These are phyloP conservation scores for Synergus itoensis DNA, from an alignment of 2,888 invertebrate genomes.

Conservation along the genomic window DNA sequence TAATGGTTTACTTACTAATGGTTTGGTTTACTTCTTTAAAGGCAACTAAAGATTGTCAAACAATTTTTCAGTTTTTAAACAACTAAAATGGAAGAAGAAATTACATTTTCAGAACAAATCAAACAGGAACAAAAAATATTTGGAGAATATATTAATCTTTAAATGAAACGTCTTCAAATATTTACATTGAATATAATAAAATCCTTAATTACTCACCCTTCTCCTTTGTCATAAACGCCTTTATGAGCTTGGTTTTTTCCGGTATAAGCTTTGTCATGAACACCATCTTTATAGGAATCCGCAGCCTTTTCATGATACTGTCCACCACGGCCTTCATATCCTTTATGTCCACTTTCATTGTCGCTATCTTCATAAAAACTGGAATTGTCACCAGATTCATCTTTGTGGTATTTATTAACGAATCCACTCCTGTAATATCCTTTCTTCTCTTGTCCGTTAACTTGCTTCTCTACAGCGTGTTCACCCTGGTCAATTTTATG, in stretches of 20 bases:
- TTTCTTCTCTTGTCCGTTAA: slow-evolving; percentile 80
- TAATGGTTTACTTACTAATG: too few relatives aligned
- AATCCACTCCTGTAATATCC: slow-evolving; percentile 86
- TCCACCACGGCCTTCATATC: slow-evolving; percentile 71
- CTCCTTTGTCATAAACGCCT: slow-evolving; percentile 57
- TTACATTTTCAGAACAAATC: too few relatives aligned
- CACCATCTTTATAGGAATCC: slow-evolving; percentile 59
- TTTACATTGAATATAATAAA: not conserved
- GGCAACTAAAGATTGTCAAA: too few relatives aligned
- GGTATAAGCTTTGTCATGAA: slow-evolving; percentile 53
- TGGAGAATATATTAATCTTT: too few relatives aligned
- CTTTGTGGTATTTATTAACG: slow-evolving; percentile 85
- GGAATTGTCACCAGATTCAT: slow-evolving; percentile 85
- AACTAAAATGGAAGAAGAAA: too few relatives aligned
- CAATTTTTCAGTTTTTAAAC: too few relatives aligned
- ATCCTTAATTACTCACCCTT: slow-evolving; percentile 52
- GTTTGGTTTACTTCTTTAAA: too few relatives aligned
- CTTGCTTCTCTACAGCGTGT: slow-evolving; percentile 58
- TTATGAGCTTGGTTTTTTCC: slow-evolving; percentile 50
- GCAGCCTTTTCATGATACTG: slow-evolving; percentile 64
- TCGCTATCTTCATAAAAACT: slow-evolving; percentile 84
- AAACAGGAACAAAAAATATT: too few relatives aligned
- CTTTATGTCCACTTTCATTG: slow-evolving; percentile 76
- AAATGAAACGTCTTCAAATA: too few relatives aligned
- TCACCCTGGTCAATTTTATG: slow-evolving; percentile 58